These are phyloP conservation scores for Sparus aurata DNA, from an alignment of 2,797 vertebrate species.

Conservation along the genomic window DNA sequence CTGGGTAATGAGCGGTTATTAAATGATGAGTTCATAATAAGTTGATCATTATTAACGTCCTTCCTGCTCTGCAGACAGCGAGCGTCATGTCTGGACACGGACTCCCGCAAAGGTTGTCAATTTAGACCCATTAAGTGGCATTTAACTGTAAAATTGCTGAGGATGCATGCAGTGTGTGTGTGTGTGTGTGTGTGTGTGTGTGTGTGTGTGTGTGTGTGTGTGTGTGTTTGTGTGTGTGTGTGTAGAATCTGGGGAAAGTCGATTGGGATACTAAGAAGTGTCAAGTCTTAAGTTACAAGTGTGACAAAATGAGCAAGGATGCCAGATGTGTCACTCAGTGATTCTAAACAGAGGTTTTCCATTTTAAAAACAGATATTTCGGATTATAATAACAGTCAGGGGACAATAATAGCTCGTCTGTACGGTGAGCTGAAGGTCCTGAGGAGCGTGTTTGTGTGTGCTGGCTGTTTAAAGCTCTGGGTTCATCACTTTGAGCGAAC, in stretches of 20 bases:
- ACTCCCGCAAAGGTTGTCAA: constrained; percentile 59
- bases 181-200: constrained; percentile 21
- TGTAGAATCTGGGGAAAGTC: background rate
- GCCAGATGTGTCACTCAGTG: constrained; percentile 19
- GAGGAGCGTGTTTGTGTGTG: background rate
- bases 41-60: constrained; percentile 57
- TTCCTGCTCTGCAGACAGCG: constrained; percentile 45
- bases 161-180: background rate
- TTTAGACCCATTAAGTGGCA: constrained; percentile 45
- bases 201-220: constrained; percentile 9
- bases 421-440: constrained; percentile 3
- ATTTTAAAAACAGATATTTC: constrained; percentile 13
- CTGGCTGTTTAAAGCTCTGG: background rate
- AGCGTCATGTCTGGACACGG: constrained; percentile 31
- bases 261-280: constrained; percentile 12
- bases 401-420: background rate
- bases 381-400: constrained; percentile 14
- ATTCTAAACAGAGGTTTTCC: constrained; percentile 44
- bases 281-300: constrained; percentile 4
- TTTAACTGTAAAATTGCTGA: constrained; percentile 32
- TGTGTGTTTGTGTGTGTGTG: constrained; percentile 2
- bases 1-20: constrained; percentile 37
- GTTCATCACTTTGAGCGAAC: background rate
- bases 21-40: constrained; percentile 50
- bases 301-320: constrained; percentile 19